A percentile compares a stretch with the other conserved stretches of the same genome.
Conservation (phyloP, 2,888 invertebrate species). For the Orgyia antiqua region DNA sequence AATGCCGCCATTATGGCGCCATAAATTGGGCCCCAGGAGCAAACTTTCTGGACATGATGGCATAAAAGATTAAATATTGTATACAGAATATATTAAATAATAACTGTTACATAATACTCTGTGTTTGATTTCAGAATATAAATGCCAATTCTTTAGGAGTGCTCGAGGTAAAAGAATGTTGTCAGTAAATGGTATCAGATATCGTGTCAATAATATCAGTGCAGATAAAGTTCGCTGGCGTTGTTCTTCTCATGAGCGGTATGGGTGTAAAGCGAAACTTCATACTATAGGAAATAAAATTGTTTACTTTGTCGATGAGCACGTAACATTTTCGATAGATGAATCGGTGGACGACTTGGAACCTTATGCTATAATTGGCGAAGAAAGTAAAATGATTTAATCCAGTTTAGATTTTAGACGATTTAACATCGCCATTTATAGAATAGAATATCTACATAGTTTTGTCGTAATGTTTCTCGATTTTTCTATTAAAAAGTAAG, state of each 20-base stretch:
- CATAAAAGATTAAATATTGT: too few relatives aligned
- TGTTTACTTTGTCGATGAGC: conserved; percentile 20
- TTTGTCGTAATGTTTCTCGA: too few relatives aligned
- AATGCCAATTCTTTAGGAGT: conserved; percentile 19
- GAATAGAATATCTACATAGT: too few relatives aligned
- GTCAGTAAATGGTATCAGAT: conserved; percentile 22
- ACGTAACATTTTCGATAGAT: conserved; percentile 4
- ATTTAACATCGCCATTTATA: too few relatives aligned
- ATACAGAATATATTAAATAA: background rate
- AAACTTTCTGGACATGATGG: too few relatives aligned
- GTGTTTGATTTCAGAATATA: conserved; percentile 7
- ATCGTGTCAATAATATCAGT: conserved; percentile 21
- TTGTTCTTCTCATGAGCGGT: conserved; percentile 31
- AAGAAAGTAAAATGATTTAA: too few relatives aligned
- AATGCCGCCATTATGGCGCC: too few relatives aligned
- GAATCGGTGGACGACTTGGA: background rate
- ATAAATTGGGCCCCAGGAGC: too few relatives aligned
- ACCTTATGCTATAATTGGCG: background rate
- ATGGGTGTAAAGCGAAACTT: conserved; percentile 29
- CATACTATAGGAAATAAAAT: conserved; percentile 25
- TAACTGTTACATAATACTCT: background rate
- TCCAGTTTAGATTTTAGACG: too few relatives aligned
- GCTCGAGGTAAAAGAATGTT: conserved; percentile 21
- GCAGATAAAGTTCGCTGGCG: conserved; percentile 30
- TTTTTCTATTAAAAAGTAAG: too few relatives aligned